Percentiles rank a stretch among this genome's conserved stretches.
Conservation (phyloP, 2,113 vertebrate genomes). For the Ceyx margarethae region DNA sequence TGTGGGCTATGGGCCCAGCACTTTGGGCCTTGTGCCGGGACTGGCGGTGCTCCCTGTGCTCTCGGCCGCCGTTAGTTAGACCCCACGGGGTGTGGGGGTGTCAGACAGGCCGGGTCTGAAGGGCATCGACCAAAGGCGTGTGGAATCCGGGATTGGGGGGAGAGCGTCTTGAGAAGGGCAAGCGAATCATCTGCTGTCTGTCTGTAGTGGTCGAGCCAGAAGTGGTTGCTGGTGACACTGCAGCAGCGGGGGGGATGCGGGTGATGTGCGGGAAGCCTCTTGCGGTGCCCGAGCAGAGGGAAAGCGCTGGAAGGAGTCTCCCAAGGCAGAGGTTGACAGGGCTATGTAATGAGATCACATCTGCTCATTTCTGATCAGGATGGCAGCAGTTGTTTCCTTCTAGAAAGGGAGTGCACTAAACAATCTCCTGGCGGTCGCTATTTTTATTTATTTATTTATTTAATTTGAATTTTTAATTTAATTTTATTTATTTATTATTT, state of each 20-base stretch:
- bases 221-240: too few relatives aligned
- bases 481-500: too few relatives aligned
- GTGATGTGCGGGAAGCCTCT: accelerated
- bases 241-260: accelerated
- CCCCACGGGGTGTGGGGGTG: accelerated
- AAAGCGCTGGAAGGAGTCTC: not conserved
- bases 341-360: too few relatives aligned
- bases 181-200: accelerated
- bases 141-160: not conserved
- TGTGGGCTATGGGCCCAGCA: too few relatives aligned
- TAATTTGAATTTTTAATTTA: not conserved
- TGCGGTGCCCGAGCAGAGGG: accelerated
- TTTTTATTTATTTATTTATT: not conserved
- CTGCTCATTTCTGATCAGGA: not conserved
- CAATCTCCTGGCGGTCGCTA: not conserved
- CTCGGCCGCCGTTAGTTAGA: accelerated
- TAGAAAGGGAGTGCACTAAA: not conserved
- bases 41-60: accelerated
- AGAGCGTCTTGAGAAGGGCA: not conserved
- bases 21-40: not conserved
- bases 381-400: not conserved
- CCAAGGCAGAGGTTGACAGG: not conserved
- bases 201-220: not conserved
- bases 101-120: too few relatives aligned
- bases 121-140: accelerated